Base-by-base conservation (phyloP, 2,888 invertebrate species). In the Lucinisca nassula region DNA sequence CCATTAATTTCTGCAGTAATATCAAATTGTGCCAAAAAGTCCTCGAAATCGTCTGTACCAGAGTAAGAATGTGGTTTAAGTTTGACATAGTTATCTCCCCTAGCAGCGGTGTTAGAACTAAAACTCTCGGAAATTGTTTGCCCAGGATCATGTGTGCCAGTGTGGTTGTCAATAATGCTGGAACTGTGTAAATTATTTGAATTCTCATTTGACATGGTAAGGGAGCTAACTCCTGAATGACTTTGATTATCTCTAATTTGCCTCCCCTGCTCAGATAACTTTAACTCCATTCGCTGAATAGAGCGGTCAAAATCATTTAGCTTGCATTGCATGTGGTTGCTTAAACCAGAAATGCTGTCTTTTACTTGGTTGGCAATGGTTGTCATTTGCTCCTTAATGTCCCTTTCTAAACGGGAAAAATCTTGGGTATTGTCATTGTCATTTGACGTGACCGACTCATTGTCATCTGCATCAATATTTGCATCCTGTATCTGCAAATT, bases 1-100 rank as follows among this genome's bases (percentile, higher is more conserved):
- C 98, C 45, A 79, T 91, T 90, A 51, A 91, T 77, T 37, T 88
- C 90, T 24, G 88, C 32, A 12, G 87, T 27, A 12, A 89, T 87
- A 24, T 90, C 49, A 76, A 88, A 91, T 24, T 88, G 91, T 12
- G 84, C 72, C 1, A 90, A 40, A 58, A 85, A 91, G 24, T 90
- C 91, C 35, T 82, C 82, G 17, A 87, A 32, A 38, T 90, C 90
- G 21, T 77, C 78, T 24, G 38, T 51, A 24, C 91, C 89, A 77
- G 85, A 80, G 84, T 58, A 90, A 0, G 21, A 32, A 30, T 90
- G 85, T 12, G 89, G 83, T 75, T 80, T 84, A 6, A 84, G 67
- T 76, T 21, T 70, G 37, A 70, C 37, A 35, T 6, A 37, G 37
- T 70, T 70, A 70, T 70, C 70, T 70, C 70, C 70, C 70, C 21